Base-by-base conservation (phyloP, 2,797 vertebrate species). In the Sebastes vulpes region DNA sequence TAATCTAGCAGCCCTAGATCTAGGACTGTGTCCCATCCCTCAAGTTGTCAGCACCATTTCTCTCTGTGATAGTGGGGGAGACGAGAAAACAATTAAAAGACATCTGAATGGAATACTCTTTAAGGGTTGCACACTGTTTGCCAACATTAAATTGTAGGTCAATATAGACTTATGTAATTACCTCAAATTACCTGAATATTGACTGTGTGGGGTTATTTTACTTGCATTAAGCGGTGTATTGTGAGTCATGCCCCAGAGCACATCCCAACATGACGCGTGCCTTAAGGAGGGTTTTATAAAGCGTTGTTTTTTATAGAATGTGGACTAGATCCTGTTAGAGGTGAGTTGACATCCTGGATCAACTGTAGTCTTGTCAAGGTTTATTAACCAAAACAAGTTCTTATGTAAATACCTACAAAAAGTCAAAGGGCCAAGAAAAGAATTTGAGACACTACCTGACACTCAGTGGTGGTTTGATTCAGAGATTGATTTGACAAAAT, bases 301-400 rank as follows among this genome's bases (percentile, higher is more conserved):
- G 2, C 1, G 2, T 31, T 6, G 8, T 20, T 20, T 23, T 23
- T 53, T 23, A 21, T 23, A 53, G 4, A 31, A 54, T 52, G 20
- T 35, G n/a, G 12, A 14, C 25, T 28, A 32, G 42, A 72, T 77
- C 78, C 75, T 85, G 65, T 79, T 82, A 4, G 20, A 50, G 6
- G 11, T 3, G 32, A 21, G 25, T 18, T 54, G 20, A 71, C 29
- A 66, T 57, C 53, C 79, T 28, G 35, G 50, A 57, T 31, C 2
- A 25, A 68, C 16, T 46, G 0, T 60, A 28, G 48, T 9, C n/a
- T 3, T 42, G 25, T 54, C 4, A 2, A 10, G n/a, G 26, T 65
- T 58, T 72, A n/a, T 60, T 48, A 8, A 42, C 14, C 56, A n/a
- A 21, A 56, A 52, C 54, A 60, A 31, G 5, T 20, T 50, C 16